Conservation (phyloP, 2,888 invertebrate genomes). For the Sericinus montela region DNA sequence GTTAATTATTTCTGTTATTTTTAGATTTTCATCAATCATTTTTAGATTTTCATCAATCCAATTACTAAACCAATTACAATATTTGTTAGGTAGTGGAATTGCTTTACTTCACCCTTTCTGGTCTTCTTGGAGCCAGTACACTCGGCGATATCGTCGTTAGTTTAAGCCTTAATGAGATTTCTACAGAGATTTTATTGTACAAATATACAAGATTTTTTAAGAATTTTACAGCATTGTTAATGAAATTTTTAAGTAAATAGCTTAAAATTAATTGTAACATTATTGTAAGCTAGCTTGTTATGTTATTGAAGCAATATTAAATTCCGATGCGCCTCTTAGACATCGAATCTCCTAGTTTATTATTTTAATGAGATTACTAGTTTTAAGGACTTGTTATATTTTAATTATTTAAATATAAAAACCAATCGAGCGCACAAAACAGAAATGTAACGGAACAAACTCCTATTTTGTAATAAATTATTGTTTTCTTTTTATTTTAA, state of each 20-base stretch:
- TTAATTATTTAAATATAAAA: slow-evolving; percentile 55
- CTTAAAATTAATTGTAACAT: slow-evolving; percentile 7
- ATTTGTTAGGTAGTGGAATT: too few relatives aligned
- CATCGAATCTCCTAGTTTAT: slow-evolving; percentile 66
- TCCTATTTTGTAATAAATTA: slow-evolving; percentile 73
- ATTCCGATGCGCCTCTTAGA: slow-evolving; percentile 30
- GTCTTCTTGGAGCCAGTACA: not conserved
- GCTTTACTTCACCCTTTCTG: not conserved
- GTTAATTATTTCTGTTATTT: too few relatives aligned
- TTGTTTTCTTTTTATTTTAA: slow-evolving; percentile 70
- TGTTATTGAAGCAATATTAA: slow-evolving; percentile 43
- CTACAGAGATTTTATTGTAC: slow-evolving; percentile 39
- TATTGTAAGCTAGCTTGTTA: slow-evolving; percentile 23
- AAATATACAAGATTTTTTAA: slow-evolving; percentile 56
- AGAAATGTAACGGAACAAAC: slow-evolving; percentile 42
- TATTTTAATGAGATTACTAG: slow-evolving; percentile 71
- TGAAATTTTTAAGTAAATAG: slow-evolving; percentile 20
- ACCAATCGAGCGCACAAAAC: slow-evolving; percentile 53
- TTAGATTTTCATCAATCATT: too few relatives aligned
- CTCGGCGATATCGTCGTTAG: not conserved
- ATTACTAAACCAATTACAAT: too few relatives aligned
- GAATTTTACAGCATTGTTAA: slow-evolving; percentile 65
- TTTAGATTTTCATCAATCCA: too few relatives aligned
- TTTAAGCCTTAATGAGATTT: not conserved
- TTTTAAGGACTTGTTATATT: slow-evolving; percentile 56